Conservation (phyloP, 2,797 vertebrate genomes). For the Ctenosaura bakeri region DNA sequence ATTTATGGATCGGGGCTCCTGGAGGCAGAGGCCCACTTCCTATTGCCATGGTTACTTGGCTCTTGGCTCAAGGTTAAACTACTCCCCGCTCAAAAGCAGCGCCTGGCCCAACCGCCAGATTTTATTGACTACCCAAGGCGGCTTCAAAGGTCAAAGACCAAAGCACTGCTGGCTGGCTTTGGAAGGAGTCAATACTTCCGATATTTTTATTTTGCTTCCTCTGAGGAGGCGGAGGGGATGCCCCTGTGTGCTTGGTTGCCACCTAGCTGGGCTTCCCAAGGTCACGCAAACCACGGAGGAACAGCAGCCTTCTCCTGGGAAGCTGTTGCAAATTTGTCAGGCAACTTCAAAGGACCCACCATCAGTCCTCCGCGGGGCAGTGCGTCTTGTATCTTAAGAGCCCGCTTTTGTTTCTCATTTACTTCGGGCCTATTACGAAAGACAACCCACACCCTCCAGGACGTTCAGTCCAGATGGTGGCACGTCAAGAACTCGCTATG, state of each 20-base stretch:
- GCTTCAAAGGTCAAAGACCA: slow-evolving; percentile 84
- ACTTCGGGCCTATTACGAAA: slow-evolving; percentile 9
- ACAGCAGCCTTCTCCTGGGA: slow-evolving; percentile 49
- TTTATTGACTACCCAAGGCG: slow-evolving; percentile 84
- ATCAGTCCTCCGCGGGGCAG: slow-evolving; percentile 1
- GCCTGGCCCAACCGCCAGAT: slow-evolving; percentile 75
- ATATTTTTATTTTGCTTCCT: slow-evolving; percentile 82
- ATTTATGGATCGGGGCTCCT: slow-evolving; percentile 85
- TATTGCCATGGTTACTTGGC: slow-evolving; percentile 86
- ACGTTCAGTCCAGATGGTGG: not conserved
- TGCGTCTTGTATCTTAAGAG: not conserved
- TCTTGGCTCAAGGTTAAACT: slow-evolving; percentile 87
- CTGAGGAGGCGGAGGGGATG: slow-evolving; percentile 57
- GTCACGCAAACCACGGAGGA: slow-evolving; percentile 74
- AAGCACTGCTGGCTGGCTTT: slow-evolving; percentile 79
- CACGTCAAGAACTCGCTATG: not conserved
- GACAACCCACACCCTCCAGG: not conserved
- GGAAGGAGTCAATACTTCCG: slow-evolving; percentile 81
- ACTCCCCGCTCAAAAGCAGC: slow-evolving; percentile 82
- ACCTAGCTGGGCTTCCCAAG: slow-evolving; percentile 76
- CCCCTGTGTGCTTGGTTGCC: slow-evolving; percentile 72
- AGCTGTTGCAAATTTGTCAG: slow-evolving; percentile 63
- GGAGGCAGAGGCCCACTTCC: slow-evolving; percentile 81
- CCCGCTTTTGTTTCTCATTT: not conserved
- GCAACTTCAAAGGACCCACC: slow-evolving; percentile 59